Base-by-base conservation (phyloP, 2,888 invertebrate species). In the Mesoligia furuncula region DNA sequence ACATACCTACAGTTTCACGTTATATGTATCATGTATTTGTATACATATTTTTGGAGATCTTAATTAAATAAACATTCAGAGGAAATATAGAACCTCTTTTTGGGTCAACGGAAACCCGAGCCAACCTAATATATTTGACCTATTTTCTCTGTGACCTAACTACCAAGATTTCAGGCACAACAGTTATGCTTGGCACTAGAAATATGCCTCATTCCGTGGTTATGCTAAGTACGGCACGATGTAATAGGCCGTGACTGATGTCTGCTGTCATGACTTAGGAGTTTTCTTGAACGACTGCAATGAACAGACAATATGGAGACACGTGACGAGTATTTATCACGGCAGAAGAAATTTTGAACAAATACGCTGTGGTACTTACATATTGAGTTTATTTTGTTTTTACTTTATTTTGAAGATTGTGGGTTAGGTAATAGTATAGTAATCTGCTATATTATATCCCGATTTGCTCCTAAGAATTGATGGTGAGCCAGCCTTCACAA, bases 211-310 rank as follows among this genome's bases (percentile, higher is more conserved):
- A 24, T 36, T 71, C 24, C 4, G 24, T 24, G 36, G n/a, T 54
- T 64, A 80, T 59, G 57, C 42, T 68, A 73, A 70, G 74, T 71
- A 68, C 24, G 54, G 11, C 17, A 62, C 15, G 11, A 61, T 5
- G 64, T 73, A 76, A 80, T 66, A 51, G 51, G 8, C 69, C 73
- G 65, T 81, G 81, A 85, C 81, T 76, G 81, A 85, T 85, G 69
- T 45, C 13, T 20, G 3, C 65, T 54, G 73, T 76, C 76, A 80
- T 80, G 82, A 84, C 81, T 65, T 65, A 61, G 48, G 54, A 66
- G 72, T 80, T 75, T 73, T 59, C 62, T 64, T 31, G 7, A 71
- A 68, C 24, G 61, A 69, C 8, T n/a, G 36, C 4, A 31, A 69
- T 13, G 36, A 84, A 36, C 39, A 75, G 61, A 65, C 72, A 82